Evolutionary conservation across 1,140 invertebrate genomes (phyloP).

Genomic region (Oppia nitens): DNA sequence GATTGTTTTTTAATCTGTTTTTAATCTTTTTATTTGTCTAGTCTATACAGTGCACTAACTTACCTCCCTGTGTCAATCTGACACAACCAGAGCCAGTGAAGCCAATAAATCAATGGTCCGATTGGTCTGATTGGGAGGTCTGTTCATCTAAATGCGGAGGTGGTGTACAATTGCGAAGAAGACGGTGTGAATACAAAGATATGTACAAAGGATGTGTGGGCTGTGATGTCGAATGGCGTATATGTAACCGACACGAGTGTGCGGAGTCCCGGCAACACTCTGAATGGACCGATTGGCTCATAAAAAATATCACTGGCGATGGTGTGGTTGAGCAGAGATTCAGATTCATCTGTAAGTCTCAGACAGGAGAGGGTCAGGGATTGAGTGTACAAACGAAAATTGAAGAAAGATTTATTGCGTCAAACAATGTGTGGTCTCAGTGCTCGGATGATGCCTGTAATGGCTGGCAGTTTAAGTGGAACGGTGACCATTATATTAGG

Average conservation of each 20-base stretch:
- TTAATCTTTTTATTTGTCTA: constrained; percentile 2
- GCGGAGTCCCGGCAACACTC: constrained; percentile 44
- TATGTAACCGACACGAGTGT: constrained; percentile 51
- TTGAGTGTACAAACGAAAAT: not conserved
- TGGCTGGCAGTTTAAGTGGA: constrained; percentile 6
- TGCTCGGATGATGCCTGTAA: constrained; percentile 7
- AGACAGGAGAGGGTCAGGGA: not conserved
- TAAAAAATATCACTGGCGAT: constrained; percentile 31
- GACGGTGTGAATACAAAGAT: constrained; percentile 30
- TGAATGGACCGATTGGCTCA: constrained; percentile 59
- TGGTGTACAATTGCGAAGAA: constrained; percentile 29
- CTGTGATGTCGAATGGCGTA: constrained; percentile 38
- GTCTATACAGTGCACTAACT: not conserved
- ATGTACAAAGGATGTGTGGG: constrained; percentile 46
- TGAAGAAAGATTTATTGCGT: constrained; percentile 9
- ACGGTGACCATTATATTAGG: constrained; percentile 3
- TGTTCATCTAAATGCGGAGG: constrained; percentile 28
- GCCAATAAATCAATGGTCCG: constrained; percentile 22
- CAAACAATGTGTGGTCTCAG: not conserved
- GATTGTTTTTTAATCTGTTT: not conserved
- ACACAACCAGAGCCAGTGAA: not conserved
- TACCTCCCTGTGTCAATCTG: constrained; percentile 2
- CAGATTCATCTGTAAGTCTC: constrained; percentile 54
- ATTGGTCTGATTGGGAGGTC: constrained; percentile 29
- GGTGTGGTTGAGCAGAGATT: constrained; percentile 52